Percentiles rank a stretch among this genome's conserved stretches.
These are phyloP conservation scores for Lamproptera curius DNA, from an alignment of 2,888 invertebrate species.

Conservation along the genomic window DNA sequence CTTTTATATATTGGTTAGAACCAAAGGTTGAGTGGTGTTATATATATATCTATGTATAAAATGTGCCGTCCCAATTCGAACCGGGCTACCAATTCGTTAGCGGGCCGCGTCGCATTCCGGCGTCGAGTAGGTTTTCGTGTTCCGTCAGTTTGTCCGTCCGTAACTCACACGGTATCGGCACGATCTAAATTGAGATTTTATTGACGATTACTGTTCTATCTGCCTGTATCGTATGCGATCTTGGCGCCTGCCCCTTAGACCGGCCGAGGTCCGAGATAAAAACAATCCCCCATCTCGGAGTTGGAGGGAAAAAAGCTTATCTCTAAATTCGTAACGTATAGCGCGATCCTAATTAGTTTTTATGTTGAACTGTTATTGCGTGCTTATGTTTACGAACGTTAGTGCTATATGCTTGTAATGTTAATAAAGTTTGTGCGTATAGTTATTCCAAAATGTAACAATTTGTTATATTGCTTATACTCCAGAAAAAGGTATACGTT, in stretches of 20 bases:
- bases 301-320: slow-evolving; percentile 5
- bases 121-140: slow-evolving; percentile 77
- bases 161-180: slow-evolving; percentile 74
- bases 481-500: no score
- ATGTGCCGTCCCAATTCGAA: slow-evolving; percentile 43
- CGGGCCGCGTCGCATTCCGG: slow-evolving; percentile 72
- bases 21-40: no score
- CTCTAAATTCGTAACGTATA: no score
- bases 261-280: slow-evolving; percentile 24
- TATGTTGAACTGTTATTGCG: no score
- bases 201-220: slow-evolving; percentile 77
- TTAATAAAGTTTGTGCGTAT: no score
- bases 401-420: no score
- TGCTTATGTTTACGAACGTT: no score
- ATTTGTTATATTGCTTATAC: no score
- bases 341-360: no score
- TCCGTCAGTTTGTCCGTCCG: slow-evolving; percentile 64
- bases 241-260: slow-evolving; percentile 62
- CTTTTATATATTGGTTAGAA: no score
- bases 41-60: no score
- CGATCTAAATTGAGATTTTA: slow-evolving; percentile 79
- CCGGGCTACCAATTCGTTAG: slow-evolving; percentile 67
- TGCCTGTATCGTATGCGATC: slow-evolving; percentile 74
- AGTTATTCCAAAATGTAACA: no score
- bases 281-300: slow-evolving; percentile 10